phyloP scores from a whole-genome alignment of 1,140 invertebrate species.

The Onthophagus taurus region DNA sequence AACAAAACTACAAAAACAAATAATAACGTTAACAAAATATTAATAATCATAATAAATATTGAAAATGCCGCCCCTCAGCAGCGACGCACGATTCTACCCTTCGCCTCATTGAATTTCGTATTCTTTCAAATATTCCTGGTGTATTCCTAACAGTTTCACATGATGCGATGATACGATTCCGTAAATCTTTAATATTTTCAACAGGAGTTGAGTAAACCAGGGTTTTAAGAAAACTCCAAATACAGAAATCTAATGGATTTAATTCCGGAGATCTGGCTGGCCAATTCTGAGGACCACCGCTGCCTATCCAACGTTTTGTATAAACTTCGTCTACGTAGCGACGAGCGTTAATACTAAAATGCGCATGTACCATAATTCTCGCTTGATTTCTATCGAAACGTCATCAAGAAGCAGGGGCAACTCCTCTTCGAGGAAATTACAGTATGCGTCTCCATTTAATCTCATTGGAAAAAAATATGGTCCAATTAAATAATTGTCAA shows the following conservation, averaged over 20 bases:
- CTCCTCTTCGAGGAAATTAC: too few relatives aligned
- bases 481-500: too few relatives aligned
- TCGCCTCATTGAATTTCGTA: not conserved
- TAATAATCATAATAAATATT: slow-evolving; percentile 7
- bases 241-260: slow-evolving; percentile 27
- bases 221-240: slow-evolving; percentile 30
- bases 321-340: too few relatives aligned
- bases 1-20: too few relatives aligned
- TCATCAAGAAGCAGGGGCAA: too few relatives aligned
- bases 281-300: slow-evolving; percentile 19
- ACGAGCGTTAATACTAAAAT: too few relatives aligned
- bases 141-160: slow-evolving; percentile 2
- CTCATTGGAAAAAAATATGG: too few relatives aligned
- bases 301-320: slow-evolving; percentile 18
- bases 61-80: not conserved
- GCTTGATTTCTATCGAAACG: too few relatives aligned
- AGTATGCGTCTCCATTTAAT: too few relatives aligned
- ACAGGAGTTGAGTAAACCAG: slow-evolving; percentile 20
- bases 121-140: slow-evolving; percentile 1
- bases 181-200: slow-evolving; percentile 9
- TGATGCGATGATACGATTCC: slow-evolving; percentile 7
- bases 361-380: too few relatives aligned
- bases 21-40: too few relatives aligned
- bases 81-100: slow-evolving; percentile 7
- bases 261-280: slow-evolving; percentile 23